Base-by-base conservation (phyloP, 2,888 invertebrate species). In the Petrophora chlorosata region DNA sequence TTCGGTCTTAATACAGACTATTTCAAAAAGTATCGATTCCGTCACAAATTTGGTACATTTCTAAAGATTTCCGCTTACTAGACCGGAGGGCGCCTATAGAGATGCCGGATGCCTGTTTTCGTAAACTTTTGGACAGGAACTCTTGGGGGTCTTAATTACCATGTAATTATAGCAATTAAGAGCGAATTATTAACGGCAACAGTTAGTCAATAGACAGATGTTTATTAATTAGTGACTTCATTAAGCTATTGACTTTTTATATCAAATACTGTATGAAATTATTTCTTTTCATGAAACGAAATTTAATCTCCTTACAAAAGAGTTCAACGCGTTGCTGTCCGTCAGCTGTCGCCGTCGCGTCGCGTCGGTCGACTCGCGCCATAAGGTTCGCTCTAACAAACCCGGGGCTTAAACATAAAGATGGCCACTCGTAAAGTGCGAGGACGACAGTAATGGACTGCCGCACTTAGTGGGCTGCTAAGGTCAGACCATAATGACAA, bases 381-480 rank as follows among this genome's bases (percentile, higher is more conserved):
- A 19, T 14, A 16, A 5, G 4, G 29, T 9, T 30, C 25, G 23
- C 30, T 22, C n/a, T 25, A 50, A 35, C 13, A 7, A 50, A 50
- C 43, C 12, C 30, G 9, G 22, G 7, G 28, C 33, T 34, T 50
- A 57, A 52, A 50, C 46, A 39, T 43, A 48, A 51, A 54, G 54
- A 56, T 56, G 55, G 29, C 26, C 12, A 39, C 34, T 51, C 53
- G 64, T 67, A 77, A 79, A 83, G 80, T 76, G 73, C 78, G 81
- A 79, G 83, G 78, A 73, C 77, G 68, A 73, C 67, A 63, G 70
- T 79, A 82, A 83, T 82, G 75, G 71, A 67, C 57, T 65, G 65
- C 67, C 59, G 67, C 70, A 70, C 70, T 75, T 73, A 76, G 67
- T 68, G 65, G 48, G 48, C 60, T 47, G 59, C 56, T 72, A 65